These are phyloP conservation scores for Oscheius sp. DNA, from an alignment of 2,888 invertebrate genomes.

Conservation along the genomic window DNA sequence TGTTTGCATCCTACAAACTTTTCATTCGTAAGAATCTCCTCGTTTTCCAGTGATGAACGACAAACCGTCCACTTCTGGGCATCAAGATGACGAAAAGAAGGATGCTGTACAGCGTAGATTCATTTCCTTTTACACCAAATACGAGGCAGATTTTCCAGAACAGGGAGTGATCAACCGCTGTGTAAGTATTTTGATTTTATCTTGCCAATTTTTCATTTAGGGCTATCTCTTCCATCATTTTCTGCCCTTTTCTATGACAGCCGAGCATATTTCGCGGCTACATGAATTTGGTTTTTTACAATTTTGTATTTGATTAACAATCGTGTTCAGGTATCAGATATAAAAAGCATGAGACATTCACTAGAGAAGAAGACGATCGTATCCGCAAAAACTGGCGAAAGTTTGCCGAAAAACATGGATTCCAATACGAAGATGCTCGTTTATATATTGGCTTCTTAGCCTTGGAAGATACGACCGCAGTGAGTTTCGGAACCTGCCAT, in stretches of 20 bases:
- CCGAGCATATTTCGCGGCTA: conserved; percentile 24
- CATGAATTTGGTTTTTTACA: conserved; percentile 20
- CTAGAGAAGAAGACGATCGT: conserved; percentile 32
- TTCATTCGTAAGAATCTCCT: no score
- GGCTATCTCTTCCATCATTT: conserved; percentile 37
- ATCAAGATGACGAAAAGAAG: neutral
- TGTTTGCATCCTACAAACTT: no score
- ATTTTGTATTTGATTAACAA: neutral
- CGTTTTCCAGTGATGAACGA: no score
- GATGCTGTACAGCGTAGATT: neutral
- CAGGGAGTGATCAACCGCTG: conserved; percentile 14
- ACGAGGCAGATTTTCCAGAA: neutral
- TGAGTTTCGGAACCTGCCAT: neutral
- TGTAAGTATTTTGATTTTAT: neutral
- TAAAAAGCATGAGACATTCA: conserved; percentile 9
- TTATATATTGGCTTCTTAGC: conserved; percentile 32
- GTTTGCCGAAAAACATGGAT: conserved; percentile 30
- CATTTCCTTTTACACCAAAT: neutral
- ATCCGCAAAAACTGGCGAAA: conserved; percentile 35
- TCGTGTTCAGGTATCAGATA: conserved; percentile 22
- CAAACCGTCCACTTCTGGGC: no score
- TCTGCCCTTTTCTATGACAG: neutral
- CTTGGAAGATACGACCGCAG: neutral
- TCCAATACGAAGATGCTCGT: conserved; percentile 35
- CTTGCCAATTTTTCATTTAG: conserved; percentile 8